Conservation (phyloP, 2,113 vertebrate species). For the Lamprologus callipterus region DNA sequence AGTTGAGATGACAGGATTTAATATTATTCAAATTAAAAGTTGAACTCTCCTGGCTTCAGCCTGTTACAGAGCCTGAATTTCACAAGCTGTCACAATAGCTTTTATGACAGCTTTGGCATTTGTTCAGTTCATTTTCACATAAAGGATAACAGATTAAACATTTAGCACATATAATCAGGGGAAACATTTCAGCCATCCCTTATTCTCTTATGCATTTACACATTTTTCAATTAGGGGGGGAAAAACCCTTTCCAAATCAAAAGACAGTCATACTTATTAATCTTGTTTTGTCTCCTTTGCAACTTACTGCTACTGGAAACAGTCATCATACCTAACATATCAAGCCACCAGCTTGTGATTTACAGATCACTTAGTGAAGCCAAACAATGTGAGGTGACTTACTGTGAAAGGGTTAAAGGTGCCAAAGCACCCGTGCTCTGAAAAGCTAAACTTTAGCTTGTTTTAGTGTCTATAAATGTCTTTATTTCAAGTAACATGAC, state of each 20-base stretch:
- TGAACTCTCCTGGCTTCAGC: constrained; percentile 1
- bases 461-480: background rate
- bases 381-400: background rate
- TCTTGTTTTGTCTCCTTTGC: background rate
- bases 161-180: background rate
- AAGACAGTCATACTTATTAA: background rate
- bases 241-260: background rate
- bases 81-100: background rate
- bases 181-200: background rate
- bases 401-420: background rate
- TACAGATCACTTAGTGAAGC: background rate
- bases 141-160: background rate
- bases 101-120: background rate
- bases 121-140: background rate
- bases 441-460: background rate
- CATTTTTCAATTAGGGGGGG: background rate
- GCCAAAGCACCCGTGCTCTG: background rate
- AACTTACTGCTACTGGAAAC: background rate
- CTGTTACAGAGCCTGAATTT: constrained; percentile 16
- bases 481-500: background rate
- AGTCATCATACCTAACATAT: background rate
- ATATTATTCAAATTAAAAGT: constrained; percentile 24
- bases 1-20: constrained; percentile 17
- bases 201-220: background rate
- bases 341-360: background rate